Percentiles rank a stretch among this genome's conserved stretches.
These are phyloP conservation scores for Synchiropus splendidus DNA, from an alignment of 2,113 vertebrate genomes.

Conservation along the genomic window DNA sequence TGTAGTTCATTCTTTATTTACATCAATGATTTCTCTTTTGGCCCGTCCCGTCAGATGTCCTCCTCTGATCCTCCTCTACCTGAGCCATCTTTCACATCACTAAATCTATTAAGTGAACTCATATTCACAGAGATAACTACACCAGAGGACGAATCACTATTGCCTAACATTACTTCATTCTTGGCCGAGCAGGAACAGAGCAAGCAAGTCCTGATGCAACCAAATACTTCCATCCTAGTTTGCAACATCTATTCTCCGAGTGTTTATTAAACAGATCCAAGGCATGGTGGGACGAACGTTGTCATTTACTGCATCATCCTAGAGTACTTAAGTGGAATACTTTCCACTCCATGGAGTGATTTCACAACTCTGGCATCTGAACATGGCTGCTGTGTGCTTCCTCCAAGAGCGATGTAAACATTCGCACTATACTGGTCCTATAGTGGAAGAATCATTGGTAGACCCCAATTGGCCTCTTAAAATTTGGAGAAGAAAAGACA, in stretches of 20 bases:
- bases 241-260: constrained; percentile 19
- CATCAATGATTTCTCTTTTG: no score
- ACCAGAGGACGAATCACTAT: no score
- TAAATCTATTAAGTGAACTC: neutral
- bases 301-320: constrained; percentile 27
- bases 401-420: constrained; percentile 29
- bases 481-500: no score
- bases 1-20: no score
- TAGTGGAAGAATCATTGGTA: constrained; percentile 1
- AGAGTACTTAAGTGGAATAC: constrained; percentile 37
- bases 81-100: neutral
- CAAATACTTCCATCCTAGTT: constrained; percentile 7
- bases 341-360: constrained; percentile 39
- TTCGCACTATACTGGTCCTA: constrained; percentile 3
- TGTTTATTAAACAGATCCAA: constrained; percentile 40
- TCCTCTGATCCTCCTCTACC: no score
- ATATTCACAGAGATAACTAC: neutral
- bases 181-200: no score
- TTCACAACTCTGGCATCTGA: constrained; percentile 31
- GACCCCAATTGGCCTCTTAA: constrained; percentile 2
- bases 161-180: no score
- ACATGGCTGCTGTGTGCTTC: constrained; percentile 15
- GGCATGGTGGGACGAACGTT: constrained; percentile 9
- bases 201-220: constrained; percentile 4
- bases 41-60: no score